A percentile compares a stretch with the other conserved stretches of the same genome.
Conservation (phyloP, 1,140 invertebrate genomes). For the Chrysopa pallens region DNA sequence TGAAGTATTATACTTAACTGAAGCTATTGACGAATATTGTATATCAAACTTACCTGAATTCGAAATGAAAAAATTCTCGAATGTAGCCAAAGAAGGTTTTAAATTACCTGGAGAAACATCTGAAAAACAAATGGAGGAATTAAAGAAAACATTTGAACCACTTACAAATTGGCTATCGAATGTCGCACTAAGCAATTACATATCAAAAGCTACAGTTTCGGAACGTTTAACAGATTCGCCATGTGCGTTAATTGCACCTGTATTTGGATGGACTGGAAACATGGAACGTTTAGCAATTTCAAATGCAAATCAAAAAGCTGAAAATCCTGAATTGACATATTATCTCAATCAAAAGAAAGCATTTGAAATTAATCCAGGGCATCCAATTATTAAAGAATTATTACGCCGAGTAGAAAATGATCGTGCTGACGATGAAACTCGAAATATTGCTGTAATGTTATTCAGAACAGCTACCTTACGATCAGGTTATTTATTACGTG, state of each 20-base stretch:
- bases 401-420: slow-evolving; percentile 66
- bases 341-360: slow-evolving; percentile 96
- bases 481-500: slow-evolving; percentile 75
- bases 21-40: slow-evolving; percentile 97
- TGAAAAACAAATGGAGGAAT: slow-evolving; percentile 61
- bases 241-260: slow-evolving; percentile 89
- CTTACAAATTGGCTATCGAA: slow-evolving; percentile 83
- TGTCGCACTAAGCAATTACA: slow-evolving; percentile 66
- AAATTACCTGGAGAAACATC: slow-evolving; percentile 68
- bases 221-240: slow-evolving; percentile 84
- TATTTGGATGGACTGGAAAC: slow-evolving; percentile 97
- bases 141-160: slow-evolving; percentile 75
- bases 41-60: slow-evolving; percentile 96
- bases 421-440: slow-evolving; percentile 59
- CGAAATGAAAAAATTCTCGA: slow-evolving; percentile 99
- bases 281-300: slow-evolving; percentile 94
- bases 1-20: slow-evolving; percentile 89
- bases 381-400: slow-evolving; percentile 88
- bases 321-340: slow-evolving; percentile 73
- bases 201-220: slow-evolving; percentile 71
- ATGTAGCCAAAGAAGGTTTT: slow-evolving; percentile 97
- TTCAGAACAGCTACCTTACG: slow-evolving; percentile 82
- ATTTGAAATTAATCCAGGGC: slow-evolving; percentile 92
- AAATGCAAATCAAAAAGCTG: slow-evolving; percentile 91
- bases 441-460: slow-evolving; percentile 79